phyloP scores from a whole-genome alignment of 1,140 invertebrate genomes.

The Eubasilissa regina region DNA sequence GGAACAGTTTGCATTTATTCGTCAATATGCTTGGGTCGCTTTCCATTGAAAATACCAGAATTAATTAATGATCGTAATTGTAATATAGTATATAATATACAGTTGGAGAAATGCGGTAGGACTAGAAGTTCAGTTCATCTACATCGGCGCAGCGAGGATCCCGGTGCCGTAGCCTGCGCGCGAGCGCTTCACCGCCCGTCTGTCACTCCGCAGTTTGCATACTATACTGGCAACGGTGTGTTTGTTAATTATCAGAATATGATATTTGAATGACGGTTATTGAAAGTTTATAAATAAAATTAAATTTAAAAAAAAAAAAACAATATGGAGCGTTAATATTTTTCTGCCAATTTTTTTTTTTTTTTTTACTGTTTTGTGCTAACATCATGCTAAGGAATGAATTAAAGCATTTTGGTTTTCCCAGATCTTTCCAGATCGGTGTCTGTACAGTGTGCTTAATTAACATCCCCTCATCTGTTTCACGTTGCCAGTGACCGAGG shows the following conservation, averaged over 20 bases:
- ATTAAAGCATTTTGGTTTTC: no score
- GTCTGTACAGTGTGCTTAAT: neutral
- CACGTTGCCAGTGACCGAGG: neutral
- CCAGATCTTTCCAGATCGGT: no score
- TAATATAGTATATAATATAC: slow-evolving; percentile 3
- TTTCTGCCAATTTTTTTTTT: slow-evolving; percentile 35
- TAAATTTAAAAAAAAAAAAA: slow-evolving; percentile 53
- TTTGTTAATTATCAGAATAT: slow-evolving; percentile 57
- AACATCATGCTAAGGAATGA: no score
- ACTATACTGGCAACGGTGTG: slow-evolving; percentile 34
- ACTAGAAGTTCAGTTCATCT: neutral
- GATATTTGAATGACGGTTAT: slow-evolving; percentile 58
- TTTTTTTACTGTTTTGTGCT: no score
- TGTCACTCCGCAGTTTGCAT: neutral
- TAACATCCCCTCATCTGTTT: slow-evolving; percentile 3
- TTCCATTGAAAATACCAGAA: neutral
- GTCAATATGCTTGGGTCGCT: slow-evolving; percentile 12
- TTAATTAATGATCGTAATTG: no score
- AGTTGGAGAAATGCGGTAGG: neutral
- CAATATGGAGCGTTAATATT: slow-evolving; percentile 58
- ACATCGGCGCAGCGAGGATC: neutral
- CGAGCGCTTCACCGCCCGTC: neutral
- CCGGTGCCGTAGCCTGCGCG: neutral
- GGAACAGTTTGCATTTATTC: slow-evolving; percentile 29
- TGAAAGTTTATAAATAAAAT: slow-evolving; percentile 59